These are phyloP conservation scores for Sinocyclocheilus maitianheensis DNA, from an alignment of 2,113 vertebrate species.

Conservation along the genomic window DNA sequence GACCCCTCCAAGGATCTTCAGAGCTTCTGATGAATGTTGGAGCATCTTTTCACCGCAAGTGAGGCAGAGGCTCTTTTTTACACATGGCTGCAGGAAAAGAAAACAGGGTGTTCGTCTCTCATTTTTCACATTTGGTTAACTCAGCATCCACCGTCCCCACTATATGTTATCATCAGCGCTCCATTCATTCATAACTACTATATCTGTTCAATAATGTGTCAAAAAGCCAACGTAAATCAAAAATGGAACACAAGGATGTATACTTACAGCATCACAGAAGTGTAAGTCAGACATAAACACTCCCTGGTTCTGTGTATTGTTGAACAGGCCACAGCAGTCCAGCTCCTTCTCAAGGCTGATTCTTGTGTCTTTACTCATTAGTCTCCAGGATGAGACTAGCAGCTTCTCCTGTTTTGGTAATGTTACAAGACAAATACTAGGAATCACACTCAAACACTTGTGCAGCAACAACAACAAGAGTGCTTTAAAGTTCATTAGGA, in stretches of 20 bases:
- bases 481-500: neutral
- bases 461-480: neutral
- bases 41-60: constrained; percentile 84
- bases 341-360: constrained; percentile 79
- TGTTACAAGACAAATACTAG: neutral
- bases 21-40: constrained; percentile 81
- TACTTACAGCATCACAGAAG: constrained; percentile 77
- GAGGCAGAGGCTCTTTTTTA: constrained; percentile 58
- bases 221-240: constrained; percentile 40
- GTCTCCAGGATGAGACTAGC: constrained; percentile 79
- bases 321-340: constrained; percentile 87
- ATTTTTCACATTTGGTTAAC: neutral
- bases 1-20: constrained; percentile 90
- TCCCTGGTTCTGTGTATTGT: constrained; percentile 57
- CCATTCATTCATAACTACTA: neutral
- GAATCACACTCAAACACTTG: neutral
- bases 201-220: neutral
- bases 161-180: neutral
- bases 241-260: neutral
- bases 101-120: neutral
- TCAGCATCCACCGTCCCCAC: neutral
- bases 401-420: constrained; percentile 74
- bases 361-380: constrained; percentile 75
- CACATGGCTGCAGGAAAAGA: constrained; percentile 69
- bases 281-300: constrained; percentile 65